Evolutionary conservation across 2,888 invertebrate genomes (phyloP).

Genomic region (Mythimna impura): DNA sequence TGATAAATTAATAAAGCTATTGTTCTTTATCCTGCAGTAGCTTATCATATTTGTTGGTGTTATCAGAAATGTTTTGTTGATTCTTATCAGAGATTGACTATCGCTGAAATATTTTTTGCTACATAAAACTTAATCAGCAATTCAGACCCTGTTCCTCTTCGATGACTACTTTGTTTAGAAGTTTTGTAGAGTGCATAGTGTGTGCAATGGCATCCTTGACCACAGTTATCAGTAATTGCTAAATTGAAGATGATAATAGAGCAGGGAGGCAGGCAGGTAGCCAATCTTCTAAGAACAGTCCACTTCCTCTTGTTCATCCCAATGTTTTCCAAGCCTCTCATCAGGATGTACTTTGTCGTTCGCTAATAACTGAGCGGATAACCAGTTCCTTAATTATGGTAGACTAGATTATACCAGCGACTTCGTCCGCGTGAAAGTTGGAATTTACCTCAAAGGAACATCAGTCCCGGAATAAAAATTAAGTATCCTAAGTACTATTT

Average conservation of each 20-base stretch:
- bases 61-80: constrained; percentile 55
- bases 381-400: constrained; percentile 15
- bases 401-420: not conserved
- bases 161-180: constrained; percentile 4
- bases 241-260: constrained; percentile 42
- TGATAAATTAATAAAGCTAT: constrained; percentile 43
- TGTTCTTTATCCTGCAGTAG: constrained; percentile 46
- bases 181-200: not conserved
- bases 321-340: constrained; percentile 17
- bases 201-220: constrained; percentile 26
- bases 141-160: constrained; percentile 7
- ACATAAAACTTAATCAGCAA: constrained; percentile 11
- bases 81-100: constrained; percentile 54
- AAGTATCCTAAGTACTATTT: no score
- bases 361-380: constrained; percentile 24
- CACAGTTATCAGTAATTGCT: constrained; percentile 44
- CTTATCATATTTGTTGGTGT: constrained; percentile 48
- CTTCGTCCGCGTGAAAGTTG: no score
- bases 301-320: constrained; percentile 20
- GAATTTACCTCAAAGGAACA: no score
- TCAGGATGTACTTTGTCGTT: constrained; percentile 44
- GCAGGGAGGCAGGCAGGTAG: constrained; percentile 22
- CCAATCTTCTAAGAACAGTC: constrained; percentile 25
- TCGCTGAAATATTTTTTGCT: constrained; percentile 24
- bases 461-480: no score